Evolutionary conservation across 2,113 vertebrate species (phyloP).

Genomic region (Cyrtonyx montezumae): DNA sequence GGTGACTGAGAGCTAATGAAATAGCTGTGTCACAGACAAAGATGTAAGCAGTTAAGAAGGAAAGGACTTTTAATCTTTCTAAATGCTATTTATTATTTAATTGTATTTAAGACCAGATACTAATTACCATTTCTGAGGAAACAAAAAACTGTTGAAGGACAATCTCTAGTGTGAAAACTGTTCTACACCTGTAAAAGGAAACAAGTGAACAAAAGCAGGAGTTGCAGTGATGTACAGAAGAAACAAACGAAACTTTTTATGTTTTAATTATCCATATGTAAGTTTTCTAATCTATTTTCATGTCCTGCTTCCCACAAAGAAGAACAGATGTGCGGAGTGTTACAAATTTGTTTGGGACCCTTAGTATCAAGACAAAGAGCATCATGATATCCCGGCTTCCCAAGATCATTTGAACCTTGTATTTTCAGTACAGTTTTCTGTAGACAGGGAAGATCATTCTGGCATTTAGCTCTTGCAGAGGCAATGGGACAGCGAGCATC

Average conservation of each 20-base stretch:
- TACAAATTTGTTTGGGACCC: not conserved
- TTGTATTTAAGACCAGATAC: not conserved
- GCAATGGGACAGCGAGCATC: not conserved
- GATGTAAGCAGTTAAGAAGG: not conserved
- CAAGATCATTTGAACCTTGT: not conserved
- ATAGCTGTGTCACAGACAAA: constrained; percentile 20
- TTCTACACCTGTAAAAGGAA: not conserved
- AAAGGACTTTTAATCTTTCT: constrained; percentile 12
- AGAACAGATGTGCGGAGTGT: not conserved
- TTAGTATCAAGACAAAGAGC: not conserved
- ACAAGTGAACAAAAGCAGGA: not conserved
- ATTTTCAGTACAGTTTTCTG: not conserved
- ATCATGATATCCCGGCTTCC: not conserved
- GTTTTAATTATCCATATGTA: not conserved
- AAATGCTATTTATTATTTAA: constrained; percentile 7
- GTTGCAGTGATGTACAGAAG: not conserved
- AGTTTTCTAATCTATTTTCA: not conserved
- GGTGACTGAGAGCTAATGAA: constrained; percentile 37
- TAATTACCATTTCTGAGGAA: constrained; percentile 18
- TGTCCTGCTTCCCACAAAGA: not conserved
- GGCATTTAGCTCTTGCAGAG: not conserved
- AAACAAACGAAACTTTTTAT: not conserved
- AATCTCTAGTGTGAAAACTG: not conserved
- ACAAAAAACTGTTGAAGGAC: not conserved
- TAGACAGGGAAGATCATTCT: not conserved